These are phyloP conservation scores for Rhynchomys soricoides DNA, from an alignment of 2,113 vertebrate genomes.

Conservation along the genomic window DNA sequence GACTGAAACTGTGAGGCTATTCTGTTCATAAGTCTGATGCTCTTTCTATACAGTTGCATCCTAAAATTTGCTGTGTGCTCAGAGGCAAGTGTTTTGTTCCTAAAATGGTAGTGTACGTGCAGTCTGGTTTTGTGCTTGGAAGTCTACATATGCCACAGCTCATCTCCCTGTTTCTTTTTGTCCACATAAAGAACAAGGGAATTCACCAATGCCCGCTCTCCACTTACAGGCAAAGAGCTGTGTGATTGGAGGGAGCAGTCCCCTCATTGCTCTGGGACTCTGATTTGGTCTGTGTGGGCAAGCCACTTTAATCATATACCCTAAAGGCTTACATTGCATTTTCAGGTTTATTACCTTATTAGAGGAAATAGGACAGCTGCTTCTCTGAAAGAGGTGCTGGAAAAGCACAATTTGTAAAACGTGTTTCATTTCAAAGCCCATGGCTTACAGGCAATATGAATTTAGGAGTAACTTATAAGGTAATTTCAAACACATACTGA, in stretches of 20 bases:
- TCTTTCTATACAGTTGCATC: not conserved
- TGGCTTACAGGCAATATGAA: conserved; percentile 42
- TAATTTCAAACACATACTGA: conserved; percentile 30
- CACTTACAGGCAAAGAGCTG: not conserved
- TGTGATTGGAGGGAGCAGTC: no score
- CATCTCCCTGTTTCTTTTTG: not conserved
- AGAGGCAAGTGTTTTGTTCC: not conserved
- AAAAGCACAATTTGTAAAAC: conserved; percentile 55
- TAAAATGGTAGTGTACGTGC: not conserved
- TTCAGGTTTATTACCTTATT: conserved; percentile 61
- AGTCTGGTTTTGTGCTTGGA: not conserved
- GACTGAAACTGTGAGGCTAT: not conserved
- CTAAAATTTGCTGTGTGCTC: not conserved
- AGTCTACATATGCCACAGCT: not conserved
- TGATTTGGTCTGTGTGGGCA: not conserved
- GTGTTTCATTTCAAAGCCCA: conserved; percentile 69
- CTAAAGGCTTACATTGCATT: not conserved
- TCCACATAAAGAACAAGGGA: not conserved
- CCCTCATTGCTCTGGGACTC: not conserved
- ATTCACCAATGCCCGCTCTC: not conserved
- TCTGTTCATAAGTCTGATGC: not conserved
- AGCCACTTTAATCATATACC: not conserved
- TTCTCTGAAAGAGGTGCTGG: conserved; percentile 55
- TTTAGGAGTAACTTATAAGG: conserved; percentile 38
- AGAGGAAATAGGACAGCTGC: conserved; percentile 66